A percentile compares a stretch with the other conserved stretches of the same genome.
These are phyloP conservation scores for Dryocosmus kuriphilus DNA, from an alignment of 2,888 invertebrate species.

Conservation along the genomic window DNA sequence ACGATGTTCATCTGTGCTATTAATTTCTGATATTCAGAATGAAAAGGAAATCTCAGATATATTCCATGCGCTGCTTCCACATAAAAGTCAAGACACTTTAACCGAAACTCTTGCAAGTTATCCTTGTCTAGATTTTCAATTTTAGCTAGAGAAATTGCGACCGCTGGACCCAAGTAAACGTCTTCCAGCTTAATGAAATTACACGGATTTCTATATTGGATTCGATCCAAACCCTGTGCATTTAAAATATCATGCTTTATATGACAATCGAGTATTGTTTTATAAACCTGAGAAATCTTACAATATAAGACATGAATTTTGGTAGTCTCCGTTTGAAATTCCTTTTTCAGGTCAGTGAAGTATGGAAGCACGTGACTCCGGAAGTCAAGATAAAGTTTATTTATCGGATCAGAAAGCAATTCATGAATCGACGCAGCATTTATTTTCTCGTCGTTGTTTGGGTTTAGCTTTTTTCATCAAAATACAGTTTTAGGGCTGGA, in stretches of 20 bases:
- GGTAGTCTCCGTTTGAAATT: not conserved
- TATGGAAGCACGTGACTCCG: not conserved
- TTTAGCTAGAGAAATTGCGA: not conserved
- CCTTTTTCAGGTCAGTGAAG: not conserved
- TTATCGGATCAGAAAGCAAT: not conserved
- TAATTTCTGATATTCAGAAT: not conserved
- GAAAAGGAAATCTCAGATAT: not conserved
- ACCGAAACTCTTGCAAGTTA: not conserved
- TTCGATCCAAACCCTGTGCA: not conserved
- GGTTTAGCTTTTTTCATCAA: too few species aligned
- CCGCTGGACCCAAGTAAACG: not conserved
- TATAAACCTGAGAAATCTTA: not conserved
- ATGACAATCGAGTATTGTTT: not conserved
- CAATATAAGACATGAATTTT: not conserved
- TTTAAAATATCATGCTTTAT: not conserved
- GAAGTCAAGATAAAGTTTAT: not conserved
- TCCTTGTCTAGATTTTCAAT: not conserved
- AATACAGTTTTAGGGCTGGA: too few species aligned
- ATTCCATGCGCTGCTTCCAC: not conserved
- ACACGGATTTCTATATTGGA: not conserved
- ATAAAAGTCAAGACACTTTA: not conserved
- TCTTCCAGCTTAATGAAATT: not conserved
- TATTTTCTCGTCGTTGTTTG: too few species aligned
- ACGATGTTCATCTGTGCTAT: too few species aligned
- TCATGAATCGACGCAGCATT: not conserved